Evolutionary conservation across 2,888 invertebrate species (phyloP).

Genomic region (Pemphredon lugubris): DNA sequence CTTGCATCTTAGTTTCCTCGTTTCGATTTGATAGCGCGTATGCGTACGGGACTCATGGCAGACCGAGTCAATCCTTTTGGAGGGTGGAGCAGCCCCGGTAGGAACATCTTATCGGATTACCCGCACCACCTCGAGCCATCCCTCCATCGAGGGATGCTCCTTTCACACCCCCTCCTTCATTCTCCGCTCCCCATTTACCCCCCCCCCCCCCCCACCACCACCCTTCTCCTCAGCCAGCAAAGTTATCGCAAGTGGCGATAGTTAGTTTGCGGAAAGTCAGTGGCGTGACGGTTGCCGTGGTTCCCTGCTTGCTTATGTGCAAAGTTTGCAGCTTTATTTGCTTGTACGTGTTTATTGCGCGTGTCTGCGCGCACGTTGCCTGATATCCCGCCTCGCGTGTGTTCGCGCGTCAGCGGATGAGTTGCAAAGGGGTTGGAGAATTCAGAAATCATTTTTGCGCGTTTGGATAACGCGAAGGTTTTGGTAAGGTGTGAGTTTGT

Average conservation of each 20-base stretch:
- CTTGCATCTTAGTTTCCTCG: too few relatives aligned
- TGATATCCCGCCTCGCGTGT: too few relatives aligned
- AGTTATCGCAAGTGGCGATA: constrained; percentile 70
- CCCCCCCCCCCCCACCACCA: too few relatives aligned
- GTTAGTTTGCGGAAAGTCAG: constrained; percentile 72
- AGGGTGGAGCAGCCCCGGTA: constrained; percentile 61
- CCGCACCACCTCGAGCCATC: constrained; percentile 47
- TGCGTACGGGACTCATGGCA: too few relatives aligned
- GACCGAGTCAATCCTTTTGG: constrained; percentile 36
- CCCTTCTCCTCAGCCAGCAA: constrained; percentile 38
- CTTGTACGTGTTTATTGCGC: constrained; percentile 44
- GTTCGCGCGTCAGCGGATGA: too few relatives aligned
- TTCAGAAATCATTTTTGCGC: too few relatives aligned
- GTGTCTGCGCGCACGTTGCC: too few relatives aligned
- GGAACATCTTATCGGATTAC: constrained; percentile 74
- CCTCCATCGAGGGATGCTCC: constrained; percentile 37
- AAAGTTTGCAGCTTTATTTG: constrained; percentile 52
- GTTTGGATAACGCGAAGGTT: too few relatives aligned
- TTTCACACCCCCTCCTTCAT: constrained; percentile 20
- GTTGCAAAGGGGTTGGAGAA: too few relatives aligned
- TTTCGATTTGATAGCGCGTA: too few relatives aligned
- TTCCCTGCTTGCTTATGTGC: constrained; percentile 49
- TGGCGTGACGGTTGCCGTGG: constrained; percentile 57
- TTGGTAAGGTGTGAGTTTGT: too few relatives aligned
- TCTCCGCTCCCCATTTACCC: constrained; percentile 29